These are phyloP conservation scores for Ochropleura leucogaster DNA, from an alignment of 2,888 invertebrate genomes.

Conservation along the genomic window DNA sequence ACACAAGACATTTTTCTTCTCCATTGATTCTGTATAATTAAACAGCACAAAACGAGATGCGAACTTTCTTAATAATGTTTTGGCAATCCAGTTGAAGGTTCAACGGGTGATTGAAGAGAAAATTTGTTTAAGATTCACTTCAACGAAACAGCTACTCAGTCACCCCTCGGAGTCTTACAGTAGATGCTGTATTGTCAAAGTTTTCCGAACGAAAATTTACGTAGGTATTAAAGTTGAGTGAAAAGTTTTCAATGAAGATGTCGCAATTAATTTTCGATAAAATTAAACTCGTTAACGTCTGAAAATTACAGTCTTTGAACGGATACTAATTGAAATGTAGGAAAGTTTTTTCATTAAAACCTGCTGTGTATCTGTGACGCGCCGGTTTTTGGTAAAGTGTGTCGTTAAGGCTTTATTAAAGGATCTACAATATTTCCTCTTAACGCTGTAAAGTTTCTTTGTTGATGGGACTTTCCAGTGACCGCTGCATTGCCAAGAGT, in stretches of 20 bases:
- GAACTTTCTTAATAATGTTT: slow-evolving; percentile 78
- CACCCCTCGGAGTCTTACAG: slow-evolving; percentile 72
- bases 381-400: slow-evolving; percentile 49
- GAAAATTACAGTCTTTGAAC: slow-evolving; percentile 86
- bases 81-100: slow-evolving; percentile 70
- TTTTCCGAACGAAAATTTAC: slow-evolving; percentile 82
- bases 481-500: slow-evolving; percentile 1
- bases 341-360: slow-evolving; percentile 87
- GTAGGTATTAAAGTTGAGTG: slow-evolving; percentile 86
- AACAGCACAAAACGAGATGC: slow-evolving; percentile 68
- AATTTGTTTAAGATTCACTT: slow-evolving; percentile 78
- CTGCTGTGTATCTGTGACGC: slow-evolving; percentile 70
- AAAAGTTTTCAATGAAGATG: slow-evolving; percentile 89
- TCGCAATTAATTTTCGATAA: slow-evolving; percentile 90
- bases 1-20: slow-evolving; percentile 51
- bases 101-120: slow-evolving; percentile 75
- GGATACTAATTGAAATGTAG: slow-evolving; percentile 86
- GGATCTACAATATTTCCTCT: slow-evolving; percentile 9
- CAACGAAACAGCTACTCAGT: slow-evolving; percentile 75
- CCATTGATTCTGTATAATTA: slow-evolving; percentile 72
- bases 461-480: not conserved
- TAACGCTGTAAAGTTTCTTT: not conserved
- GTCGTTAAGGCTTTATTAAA: slow-evolving; percentile 36
- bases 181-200: slow-evolving; percentile 83
- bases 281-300: slow-evolving; percentile 89